Evolutionary conservation across 1,140 invertebrate genomes (phyloP).

Genomic region (Philotrypesis tridentata): DNA sequence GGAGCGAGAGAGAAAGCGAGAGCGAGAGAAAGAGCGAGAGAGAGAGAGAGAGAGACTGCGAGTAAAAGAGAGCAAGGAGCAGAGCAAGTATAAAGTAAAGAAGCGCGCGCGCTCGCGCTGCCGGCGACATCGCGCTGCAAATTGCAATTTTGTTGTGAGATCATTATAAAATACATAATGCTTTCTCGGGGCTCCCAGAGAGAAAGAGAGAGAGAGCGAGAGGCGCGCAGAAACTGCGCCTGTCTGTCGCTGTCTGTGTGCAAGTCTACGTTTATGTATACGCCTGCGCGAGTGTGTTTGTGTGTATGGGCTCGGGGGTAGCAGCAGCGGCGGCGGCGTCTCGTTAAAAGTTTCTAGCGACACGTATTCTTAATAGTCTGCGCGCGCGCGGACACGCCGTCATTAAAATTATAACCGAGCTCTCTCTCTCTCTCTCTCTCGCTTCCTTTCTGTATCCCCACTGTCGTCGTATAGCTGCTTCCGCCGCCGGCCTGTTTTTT

Average conservation of each 20-base stretch:
- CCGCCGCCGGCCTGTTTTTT: constrained; percentile 36
- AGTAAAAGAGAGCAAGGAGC: not conserved
- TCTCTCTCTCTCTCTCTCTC: constrained; percentile 5
- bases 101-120: constrained; percentile 45
- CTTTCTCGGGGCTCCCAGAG: constrained; percentile 45
- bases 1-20: not conserved
- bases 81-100: constrained; percentile 14
- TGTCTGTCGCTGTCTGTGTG: too few species aligned
- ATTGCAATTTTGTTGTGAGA: constrained; percentile 72
- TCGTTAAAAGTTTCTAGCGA: constrained; percentile 76
- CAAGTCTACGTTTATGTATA: too few species aligned
- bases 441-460: constrained; percentile 40
- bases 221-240: too few species aligned
- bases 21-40: not conserved
- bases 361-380: constrained; percentile 75
- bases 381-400: constrained; percentile 71
- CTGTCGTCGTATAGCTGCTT: constrained; percentile 27
- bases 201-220: not conserved
- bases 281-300: too few species aligned
- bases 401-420: constrained; percentile 74
- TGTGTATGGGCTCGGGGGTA: not conserved
- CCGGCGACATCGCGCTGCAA: constrained; percentile 64
- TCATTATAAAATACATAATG: constrained; percentile 74
- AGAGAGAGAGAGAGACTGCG: not conserved
- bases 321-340: constrained; percentile 57